phyloP scores from a whole-genome alignment of 2,888 invertebrate species.

The Coleophora deauratella region DNA sequence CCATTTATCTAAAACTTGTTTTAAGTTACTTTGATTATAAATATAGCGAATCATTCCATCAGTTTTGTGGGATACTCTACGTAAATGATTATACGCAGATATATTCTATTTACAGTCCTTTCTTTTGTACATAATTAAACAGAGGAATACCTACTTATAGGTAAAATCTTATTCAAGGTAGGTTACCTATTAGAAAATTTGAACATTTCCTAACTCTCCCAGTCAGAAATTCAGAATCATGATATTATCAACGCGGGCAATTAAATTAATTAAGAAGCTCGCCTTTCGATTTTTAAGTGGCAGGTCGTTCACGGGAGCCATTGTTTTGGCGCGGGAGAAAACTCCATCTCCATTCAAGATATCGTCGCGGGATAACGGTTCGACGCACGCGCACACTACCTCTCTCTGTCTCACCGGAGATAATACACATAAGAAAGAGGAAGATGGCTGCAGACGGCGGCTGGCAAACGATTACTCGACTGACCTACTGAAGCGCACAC shows the following conservation, averaged over 20 bases:
- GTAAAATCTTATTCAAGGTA: no score
- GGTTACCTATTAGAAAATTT: no score
- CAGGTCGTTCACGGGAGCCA: conserved; percentile 51
- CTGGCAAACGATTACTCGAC: conserved; percentile 68
- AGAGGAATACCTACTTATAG: no score
- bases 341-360: conserved; percentile 73
- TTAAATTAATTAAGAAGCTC: conserved; percentile 41
- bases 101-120: no score
- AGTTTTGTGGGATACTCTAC: no score
- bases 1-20: no score
- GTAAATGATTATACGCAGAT: no score
- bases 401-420: conserved; percentile 26
- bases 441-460: conserved; percentile 46
- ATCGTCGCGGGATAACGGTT: conserved; percentile 71
- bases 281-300: conserved; percentile 61
- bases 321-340: conserved; percentile 73
- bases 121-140: no score
- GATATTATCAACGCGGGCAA: conserved; percentile 18
- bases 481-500: conserved; percentile 71
- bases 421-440: conserved; percentile 17
- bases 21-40: no score
- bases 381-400: conserved; percentile 46
- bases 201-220: no score
- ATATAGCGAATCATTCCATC: no score
- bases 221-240: no score